Conservation (phyloP, 2,888 invertebrate genomes). For the Hydrotaea cyrtoneurina region DNA sequence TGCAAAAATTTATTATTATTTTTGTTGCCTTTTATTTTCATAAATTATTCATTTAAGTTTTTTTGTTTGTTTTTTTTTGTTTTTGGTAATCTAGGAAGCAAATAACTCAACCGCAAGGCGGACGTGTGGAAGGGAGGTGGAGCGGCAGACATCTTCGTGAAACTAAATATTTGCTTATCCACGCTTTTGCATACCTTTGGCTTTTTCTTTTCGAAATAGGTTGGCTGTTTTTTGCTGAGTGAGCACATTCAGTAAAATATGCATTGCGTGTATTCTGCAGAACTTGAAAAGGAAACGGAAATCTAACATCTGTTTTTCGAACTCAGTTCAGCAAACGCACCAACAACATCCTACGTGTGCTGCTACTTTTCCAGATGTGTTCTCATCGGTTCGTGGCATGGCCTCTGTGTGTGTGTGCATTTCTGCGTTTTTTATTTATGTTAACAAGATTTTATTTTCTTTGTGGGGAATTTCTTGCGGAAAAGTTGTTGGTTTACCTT, state of each 20-base stretch:
- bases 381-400: not conserved
- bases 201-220: not conserved
- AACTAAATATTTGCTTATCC: not conserved
- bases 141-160: not conserved
- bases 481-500: not conserved
- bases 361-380: not conserved
- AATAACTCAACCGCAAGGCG: not conserved
- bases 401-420: not conserved
- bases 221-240: not conserved
- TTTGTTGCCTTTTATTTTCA: slow-evolving; percentile 7
- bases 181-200: not conserved
- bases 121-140: not conserved
- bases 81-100: not conserved
- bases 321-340: slow-evolving; percentile 8
- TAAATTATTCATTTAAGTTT: not conserved
- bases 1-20: not conserved
- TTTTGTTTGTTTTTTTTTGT: not conserved
- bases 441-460: not conserved
- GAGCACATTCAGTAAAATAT: slow-evolving; percentile 20
- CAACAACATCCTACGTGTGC: not conserved
- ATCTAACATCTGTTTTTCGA: slow-evolving; percentile 25
- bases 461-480: not conserved
- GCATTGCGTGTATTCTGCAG: slow-evolving; percentile 16
- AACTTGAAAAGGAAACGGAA: slow-evolving; percentile 17
- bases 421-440: not conserved